Evolutionary conservation across 1,140 invertebrate species (phyloP).

Genomic region (Anastrepha obliqua): DNA sequence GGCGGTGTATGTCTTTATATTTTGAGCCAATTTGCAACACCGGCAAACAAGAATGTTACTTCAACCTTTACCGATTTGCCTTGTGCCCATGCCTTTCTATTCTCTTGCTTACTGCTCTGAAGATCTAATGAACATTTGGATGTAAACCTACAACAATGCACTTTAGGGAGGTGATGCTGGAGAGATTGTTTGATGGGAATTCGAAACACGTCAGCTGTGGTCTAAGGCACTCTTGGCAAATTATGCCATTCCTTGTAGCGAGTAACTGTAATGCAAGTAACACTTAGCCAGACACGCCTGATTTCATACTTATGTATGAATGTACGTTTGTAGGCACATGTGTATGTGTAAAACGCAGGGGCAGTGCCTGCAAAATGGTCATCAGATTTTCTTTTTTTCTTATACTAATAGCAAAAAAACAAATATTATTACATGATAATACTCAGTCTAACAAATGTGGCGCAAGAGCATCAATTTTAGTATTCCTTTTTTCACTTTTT

Average conservation of each 20-base stretch:
- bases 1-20: no score
- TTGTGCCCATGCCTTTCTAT: neutral
- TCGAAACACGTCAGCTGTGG: neutral
- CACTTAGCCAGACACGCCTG: neutral
- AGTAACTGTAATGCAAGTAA: neutral
- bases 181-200: neutral
- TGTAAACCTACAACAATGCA: neutral
- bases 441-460: no score
- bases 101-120: neutral
- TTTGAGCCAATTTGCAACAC: neutral
- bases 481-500: neutral
- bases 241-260: neutral
- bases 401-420: no score
- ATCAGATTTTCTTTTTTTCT: no score
- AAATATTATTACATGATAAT: no score
- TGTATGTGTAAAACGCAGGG: no score
- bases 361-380: no score
- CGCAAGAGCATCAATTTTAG: neutral
- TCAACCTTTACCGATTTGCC: neutral
- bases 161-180: neutral
- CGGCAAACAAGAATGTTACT: neutral
- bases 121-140: no score
- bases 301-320: neutral
- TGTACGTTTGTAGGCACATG: no score
- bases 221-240: neutral